These are phyloP conservation scores for Formicarius rufipectus DNA, from an alignment of 2,113 vertebrate genomes.

Conservation along the genomic window DNA sequence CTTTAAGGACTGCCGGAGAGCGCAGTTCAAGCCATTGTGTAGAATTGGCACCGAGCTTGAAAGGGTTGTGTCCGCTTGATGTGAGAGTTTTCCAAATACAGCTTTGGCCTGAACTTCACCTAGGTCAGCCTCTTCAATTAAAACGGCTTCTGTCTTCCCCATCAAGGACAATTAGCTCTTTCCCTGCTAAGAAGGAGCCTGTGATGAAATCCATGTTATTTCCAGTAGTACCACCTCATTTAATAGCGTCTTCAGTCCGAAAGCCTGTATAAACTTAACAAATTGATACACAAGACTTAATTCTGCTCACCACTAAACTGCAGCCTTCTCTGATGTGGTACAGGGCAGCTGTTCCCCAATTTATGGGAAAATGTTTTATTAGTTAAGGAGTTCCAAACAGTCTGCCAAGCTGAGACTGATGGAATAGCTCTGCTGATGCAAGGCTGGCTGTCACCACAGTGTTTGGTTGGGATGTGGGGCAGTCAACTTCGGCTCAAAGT, in stretches of 20 bases:
- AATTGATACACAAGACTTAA: not conserved
- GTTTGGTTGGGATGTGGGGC: not conserved
- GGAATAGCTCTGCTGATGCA: not conserved
- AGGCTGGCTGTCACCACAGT: not conserved
- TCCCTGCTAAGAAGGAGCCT: not conserved
- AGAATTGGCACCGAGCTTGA: slow-evolving; percentile 61
- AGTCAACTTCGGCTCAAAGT: not conserved
- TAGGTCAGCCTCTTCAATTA: slow-evolving; percentile 51
- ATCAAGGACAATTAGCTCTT: slow-evolving; percentile 31
- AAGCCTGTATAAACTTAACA: not conserved
- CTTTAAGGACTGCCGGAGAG: slow-evolving; percentile 64
- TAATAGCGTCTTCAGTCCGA: not conserved
- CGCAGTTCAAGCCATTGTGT: slow-evolving; percentile 68
- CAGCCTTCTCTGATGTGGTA: slow-evolving; percentile 9
- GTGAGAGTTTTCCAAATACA: slow-evolving; percentile 66
- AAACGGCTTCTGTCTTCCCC: slow-evolving; percentile 59
- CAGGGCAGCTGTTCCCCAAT: not conserved
- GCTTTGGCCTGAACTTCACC: slow-evolving; percentile 30
- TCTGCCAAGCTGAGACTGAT: not conserved
- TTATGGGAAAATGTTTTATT: not conserved
- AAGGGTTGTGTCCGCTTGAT: slow-evolving; percentile 66
- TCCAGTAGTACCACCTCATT: slow-evolving; percentile 5
- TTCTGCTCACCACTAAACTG: not conserved
- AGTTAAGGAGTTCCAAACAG: not conserved
- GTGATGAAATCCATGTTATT: slow-evolving; percentile 27